Evolutionary conservation across 1,140 invertebrate genomes (phyloP), one percentile per base, ranked within the genome.

Genomic region (Coenobita brevimanus): DNA sequence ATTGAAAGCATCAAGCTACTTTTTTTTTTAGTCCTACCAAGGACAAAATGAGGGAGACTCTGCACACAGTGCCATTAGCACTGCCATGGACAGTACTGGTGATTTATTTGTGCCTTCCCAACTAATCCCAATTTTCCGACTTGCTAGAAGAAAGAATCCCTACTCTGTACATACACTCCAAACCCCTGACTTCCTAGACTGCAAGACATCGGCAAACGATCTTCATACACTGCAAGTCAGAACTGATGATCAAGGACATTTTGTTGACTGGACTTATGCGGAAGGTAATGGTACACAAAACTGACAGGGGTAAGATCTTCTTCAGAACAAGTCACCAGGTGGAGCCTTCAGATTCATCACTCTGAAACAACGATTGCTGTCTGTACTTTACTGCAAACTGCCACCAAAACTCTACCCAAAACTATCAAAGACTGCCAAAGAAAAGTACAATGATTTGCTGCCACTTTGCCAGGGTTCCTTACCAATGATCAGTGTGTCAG

Each of bases 1-100:
- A 30, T 57, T 4, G 33, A 38, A 71, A 33, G 3, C 3, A 33
- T 80, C 3, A 43, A 67, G n/a, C 60, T 43, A 30, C 13, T n/a
- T 80, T 24, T 38, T 3, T 54, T 50, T 24, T 46, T 17, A 50
- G 78, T 27, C 54, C 54, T 54, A 81, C 46, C 46, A 43, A 24
- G 13, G 43, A 15, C 30, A 50, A 21, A 57, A 57, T 2, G 60
- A 64, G 54, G 33, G 36, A 75, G n/a, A n/a, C 21, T n/a, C n/a
- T 82, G n/a, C 60, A 82, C 21, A 27, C 60, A 3, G 57, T 27
- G 24, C 57, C 41, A 86, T 36, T 57, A 54, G 71, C 62, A 50
- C 36, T 33, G 24, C 87, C 15, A 17, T 71, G 6, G 62, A 67
- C 62, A 67, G n/a, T 33, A 33, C n/a, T 24, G 62, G 62, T 67